A percentile compares a stretch with the other conserved stretches of the same genome.
Conservation (phyloP, 2,888 invertebrate species). For the Caradrina clavipalpis region DNA sequence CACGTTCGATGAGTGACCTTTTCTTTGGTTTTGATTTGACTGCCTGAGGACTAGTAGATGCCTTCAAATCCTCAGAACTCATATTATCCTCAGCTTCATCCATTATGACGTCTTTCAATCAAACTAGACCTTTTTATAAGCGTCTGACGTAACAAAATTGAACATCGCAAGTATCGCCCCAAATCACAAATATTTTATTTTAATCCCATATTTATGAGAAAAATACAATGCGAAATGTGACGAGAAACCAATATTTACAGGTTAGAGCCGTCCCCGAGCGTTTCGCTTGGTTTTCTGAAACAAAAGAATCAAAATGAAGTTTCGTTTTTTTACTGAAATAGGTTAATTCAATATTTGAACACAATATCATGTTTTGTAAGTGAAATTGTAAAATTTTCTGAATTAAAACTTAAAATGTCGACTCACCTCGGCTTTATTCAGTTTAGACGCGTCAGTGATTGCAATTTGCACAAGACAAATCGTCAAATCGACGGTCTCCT, state of each 20-base stretch:
- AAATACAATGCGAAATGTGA: slow-evolving; percentile 69
- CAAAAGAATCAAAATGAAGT: slow-evolving; percentile 90
- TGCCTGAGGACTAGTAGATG: slow-evolving; percentile 65
- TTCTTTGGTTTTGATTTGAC: slow-evolving; percentile 82
- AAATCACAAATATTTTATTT: slow-evolving; percentile 61
- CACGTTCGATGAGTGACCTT: slow-evolving; percentile 84
- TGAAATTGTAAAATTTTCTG: slow-evolving; percentile 66
- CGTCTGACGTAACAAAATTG: slow-evolving; percentile 72
- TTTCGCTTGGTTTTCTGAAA: slow-evolving; percentile 78
- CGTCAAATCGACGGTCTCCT: slow-evolving; percentile 73
- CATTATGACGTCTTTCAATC: slow-evolving; percentile 71
- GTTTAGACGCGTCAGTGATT: slow-evolving; percentile 70
- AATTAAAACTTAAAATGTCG: slow-evolving; percentile 72
- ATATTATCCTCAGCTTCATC: slow-evolving; percentile 83
- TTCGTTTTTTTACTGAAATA: slow-evolving; percentile 78
- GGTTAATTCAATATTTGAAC: slow-evolving; percentile 82
- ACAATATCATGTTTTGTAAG: slow-evolving; percentile 65
- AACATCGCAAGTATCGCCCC: slow-evolving; percentile 69
- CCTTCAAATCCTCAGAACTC: slow-evolving; percentile 75
- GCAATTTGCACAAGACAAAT: slow-evolving; percentile 76
- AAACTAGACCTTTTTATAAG: slow-evolving; percentile 55
- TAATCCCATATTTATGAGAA: slow-evolving; percentile 57
- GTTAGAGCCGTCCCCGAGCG: slow-evolving; percentile 66
- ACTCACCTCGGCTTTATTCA: slow-evolving; percentile 72
- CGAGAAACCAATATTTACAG: slow-evolving; percentile 65